phyloP scores from a whole-genome alignment of 1,140 invertebrate genomes.

The Heliconius melpomene region DNA sequence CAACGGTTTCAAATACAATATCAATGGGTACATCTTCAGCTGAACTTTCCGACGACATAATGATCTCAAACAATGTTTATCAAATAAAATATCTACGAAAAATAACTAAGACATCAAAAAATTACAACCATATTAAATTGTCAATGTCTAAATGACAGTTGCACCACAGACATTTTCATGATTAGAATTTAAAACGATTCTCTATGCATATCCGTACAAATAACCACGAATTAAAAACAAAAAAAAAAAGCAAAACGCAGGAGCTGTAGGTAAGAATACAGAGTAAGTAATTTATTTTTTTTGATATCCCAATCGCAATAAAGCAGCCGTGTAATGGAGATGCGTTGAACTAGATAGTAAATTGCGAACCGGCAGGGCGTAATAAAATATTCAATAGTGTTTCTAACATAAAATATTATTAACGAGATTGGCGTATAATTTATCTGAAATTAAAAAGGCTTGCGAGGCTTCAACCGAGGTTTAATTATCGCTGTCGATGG shows the following conservation, averaged over 20 bases:
- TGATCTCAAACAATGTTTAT: slow-evolving; percentile 26
- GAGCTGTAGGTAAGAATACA: not conserved
- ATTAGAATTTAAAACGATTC: not conserved
- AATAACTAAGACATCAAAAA: slow-evolving; percentile 34
- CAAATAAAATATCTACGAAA: slow-evolving; percentile 30
- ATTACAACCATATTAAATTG: slow-evolving; percentile 31
- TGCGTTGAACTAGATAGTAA: slow-evolving; percentile 32
- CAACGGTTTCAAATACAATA: slow-evolving; percentile 39
- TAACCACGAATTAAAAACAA: not conserved
- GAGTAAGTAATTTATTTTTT: slow-evolving; percentile 8
- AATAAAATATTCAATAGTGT: slow-evolving; percentile 37
- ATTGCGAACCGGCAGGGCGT: slow-evolving; percentile 21
- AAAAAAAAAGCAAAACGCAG: not conserved
- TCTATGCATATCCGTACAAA: not conserved
- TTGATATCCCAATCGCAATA: slow-evolving; percentile 11
- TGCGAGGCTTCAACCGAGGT: slow-evolving; percentile 43
- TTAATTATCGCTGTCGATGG: slow-evolving; percentile 49
- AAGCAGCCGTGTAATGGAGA: slow-evolving; percentile 31
- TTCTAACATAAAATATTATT: slow-evolving; percentile 32
- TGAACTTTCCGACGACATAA: slow-evolving; percentile 48
- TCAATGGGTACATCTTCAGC: slow-evolving; percentile 34
- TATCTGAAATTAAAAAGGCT: slow-evolving; percentile 40
- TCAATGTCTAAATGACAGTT: slow-evolving; percentile 29
- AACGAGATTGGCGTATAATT: slow-evolving; percentile 28
- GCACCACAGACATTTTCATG: not conserved